Base-by-base conservation (phyloP, 2,113 vertebrate genomes). In the Podarcis raffonei region DNA sequence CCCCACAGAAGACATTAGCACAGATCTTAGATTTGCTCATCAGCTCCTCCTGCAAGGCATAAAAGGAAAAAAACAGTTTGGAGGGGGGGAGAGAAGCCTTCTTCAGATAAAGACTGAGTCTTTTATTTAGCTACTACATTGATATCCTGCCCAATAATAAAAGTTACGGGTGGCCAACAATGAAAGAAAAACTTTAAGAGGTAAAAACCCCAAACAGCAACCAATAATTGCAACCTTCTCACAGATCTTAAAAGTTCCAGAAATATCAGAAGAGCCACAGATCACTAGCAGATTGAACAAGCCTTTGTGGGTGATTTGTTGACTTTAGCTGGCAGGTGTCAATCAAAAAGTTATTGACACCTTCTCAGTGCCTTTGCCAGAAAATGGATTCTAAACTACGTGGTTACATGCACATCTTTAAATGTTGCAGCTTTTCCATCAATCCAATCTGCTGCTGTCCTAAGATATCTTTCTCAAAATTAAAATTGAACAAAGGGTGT, bases 21-120 rank as follows among this genome's bases (percentile, higher is more conserved):
- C 99, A 99, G 91, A 99, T 98, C 97, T 99, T 99, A 91, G 99
- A 99, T 95, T 99, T 99, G 97, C 98, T 99, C 94, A 97, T 97
- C 74, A 95, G 88, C 92, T 99, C 98, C 97, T 99, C 98, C 96
- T 96, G 88, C 90, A 94, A 92, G 87, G 94, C 5, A 95, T 48
- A 96, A 62, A 90, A 94, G 89, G 89, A 90, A 6, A 93, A 53
- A 91, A 94, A 88, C 59, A 87, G 59, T 83, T n/a, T 39, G 25
- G 39, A 37, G 78, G 9, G 42, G 8, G 8, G 8, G 42, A 1
- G 8, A 53, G 6, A 8, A 53, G n/a, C 23, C 15, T 83, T 13
- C 66, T 37, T 77, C 23, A 53, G 59, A 48, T 68, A 83, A 74
- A 88, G 8, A 20, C 25, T 7, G 25, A 76, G 30, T 8, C 42